Evolutionary conservation across 2,888 invertebrate genomes (phyloP).

Genomic region (Carcina quercana): DNA sequence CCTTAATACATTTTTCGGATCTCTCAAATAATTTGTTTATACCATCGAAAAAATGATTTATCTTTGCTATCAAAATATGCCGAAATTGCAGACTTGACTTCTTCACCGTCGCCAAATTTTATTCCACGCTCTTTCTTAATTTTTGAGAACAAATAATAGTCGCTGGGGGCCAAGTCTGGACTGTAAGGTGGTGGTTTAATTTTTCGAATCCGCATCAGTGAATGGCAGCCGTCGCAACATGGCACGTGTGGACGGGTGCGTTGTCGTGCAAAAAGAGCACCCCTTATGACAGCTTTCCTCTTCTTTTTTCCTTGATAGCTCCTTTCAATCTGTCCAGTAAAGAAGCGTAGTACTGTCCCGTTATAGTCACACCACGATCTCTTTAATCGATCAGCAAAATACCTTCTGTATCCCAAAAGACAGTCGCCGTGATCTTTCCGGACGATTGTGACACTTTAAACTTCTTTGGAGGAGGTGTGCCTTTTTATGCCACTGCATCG

Average conservation of each 20-base stretch:
- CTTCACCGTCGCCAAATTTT: too few species aligned
- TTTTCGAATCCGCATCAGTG: conserved; percentile 9
- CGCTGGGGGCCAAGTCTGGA: conserved; percentile 6
- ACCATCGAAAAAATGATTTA: too few species aligned
- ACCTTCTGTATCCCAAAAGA: conserved; percentile 10
- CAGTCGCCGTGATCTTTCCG: conserved; percentile 7
- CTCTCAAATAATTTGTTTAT: too few species aligned
- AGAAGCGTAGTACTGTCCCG: conserved; percentile 12
- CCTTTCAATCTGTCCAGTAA: conserved; percentile 15
- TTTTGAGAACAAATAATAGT: conserved; percentile 8
- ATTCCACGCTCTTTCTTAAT: neutral
- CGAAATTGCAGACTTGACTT: too few species aligned
- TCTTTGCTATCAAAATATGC: too few species aligned
- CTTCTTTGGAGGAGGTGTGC: neutral
- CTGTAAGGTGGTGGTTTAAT: conserved; percentile 10
- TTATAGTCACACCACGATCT: conserved; percentile 10
- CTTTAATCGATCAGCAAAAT: conserved; percentile 14
- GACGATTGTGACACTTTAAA: neutral
- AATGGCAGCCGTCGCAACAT: conserved; percentile 14
- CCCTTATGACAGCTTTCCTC: conserved; percentile 9
- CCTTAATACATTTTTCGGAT: too few species aligned
- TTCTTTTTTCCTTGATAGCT: conserved; percentile 9
- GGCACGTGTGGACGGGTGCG: conserved; percentile 15
- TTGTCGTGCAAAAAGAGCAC: conserved; percentile 15
- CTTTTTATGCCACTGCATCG: neutral